Conservation (phyloP, 2,888 invertebrate species). For the Nipponacmea schrenckii region DNA sequence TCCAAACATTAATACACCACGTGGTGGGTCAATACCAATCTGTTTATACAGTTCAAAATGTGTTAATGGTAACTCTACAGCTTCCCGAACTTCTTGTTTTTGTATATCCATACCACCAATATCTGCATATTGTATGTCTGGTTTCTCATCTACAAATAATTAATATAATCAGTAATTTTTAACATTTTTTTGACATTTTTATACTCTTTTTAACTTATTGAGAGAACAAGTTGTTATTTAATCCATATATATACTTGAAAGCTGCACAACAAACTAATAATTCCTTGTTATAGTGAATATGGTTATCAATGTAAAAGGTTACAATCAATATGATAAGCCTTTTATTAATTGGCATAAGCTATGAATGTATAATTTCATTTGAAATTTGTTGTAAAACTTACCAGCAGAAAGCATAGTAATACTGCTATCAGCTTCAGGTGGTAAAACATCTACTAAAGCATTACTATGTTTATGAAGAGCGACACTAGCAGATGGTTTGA, state of each 20-base stretch:
- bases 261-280: too few species aligned
- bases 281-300: too few species aligned
- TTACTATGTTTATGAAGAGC: constrained; percentile 99
- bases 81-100: constrained; percentile 98
- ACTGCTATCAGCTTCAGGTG: constrained; percentile 98
- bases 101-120: constrained; percentile 99
- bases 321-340: too few species aligned
- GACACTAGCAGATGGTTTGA: constrained; percentile 98
- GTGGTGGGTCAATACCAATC: constrained; percentile 96
- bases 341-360: too few species aligned
- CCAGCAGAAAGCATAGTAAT: constrained; percentile 97
- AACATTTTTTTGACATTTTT: too few species aligned
- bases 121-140: constrained; percentile 95
- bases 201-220: too few species aligned
- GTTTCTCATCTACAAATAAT: constrained; percentile 84
- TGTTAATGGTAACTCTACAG: constrained; percentile 96
- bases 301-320: too few species aligned
- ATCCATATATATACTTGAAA: too few species aligned
- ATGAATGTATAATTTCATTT: too few species aligned
- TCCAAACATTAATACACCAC: constrained; percentile 98
- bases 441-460: constrained; percentile 98
- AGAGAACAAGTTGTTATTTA: too few species aligned
- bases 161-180: neutral
- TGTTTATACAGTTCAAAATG: constrained; percentile 99
- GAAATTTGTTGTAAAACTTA: constrained; percentile 61